Base-by-base conservation (phyloP, 2,888 invertebrate genomes). In the Camptogramma bilineatum region DNA sequence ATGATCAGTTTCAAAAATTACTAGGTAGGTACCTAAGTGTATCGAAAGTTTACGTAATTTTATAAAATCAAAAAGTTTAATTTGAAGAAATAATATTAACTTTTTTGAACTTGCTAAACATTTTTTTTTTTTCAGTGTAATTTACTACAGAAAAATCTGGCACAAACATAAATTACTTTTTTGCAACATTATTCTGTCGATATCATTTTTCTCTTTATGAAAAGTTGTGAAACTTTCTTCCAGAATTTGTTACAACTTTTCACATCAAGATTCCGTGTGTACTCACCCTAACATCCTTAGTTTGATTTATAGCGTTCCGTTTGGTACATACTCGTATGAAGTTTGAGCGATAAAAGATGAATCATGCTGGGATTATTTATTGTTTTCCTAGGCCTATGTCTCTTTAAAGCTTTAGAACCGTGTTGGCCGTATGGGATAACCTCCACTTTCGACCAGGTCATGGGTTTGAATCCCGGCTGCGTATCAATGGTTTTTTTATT, bases 331-430 rank as follows among this genome's bases (percentile, higher is more conserved):
- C 84, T 4, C 28, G 44, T 24, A 85, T 78, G 79, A 82, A 83
- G 81, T 86, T 83, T 83, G 81, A 86, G 80, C 86, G 86, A 86
- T 90, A 90, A 90, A 86, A 87, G 84, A 88, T 88, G 86, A 86
- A 88, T 88, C 85, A 82, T 76, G 74, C 70, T 57, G 70, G 84
- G 86, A 88, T 88, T 87, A 85, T 86, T 9, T 89, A 85, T 82
- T 87, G 83, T 87, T 85, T 78, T 82, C 80, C 16, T 18, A 48
- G 24, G 55, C 54, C 31, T 55, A 8, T 28, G 21, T 47, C 16
- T 44, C 53, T 54, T 1, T 17, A 4, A 8, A 24, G 5, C 8
- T 4, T 28, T 8, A 8, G 28, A 0, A 4, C 39, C 39, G 0
- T 8, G 0, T 4, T 28, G 5, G 5, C 1, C 1, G 28, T n/a